Evolutionary conservation across 2,797 vertebrate species (phyloP).

Genomic region (Sardinella longiceps): DNA sequence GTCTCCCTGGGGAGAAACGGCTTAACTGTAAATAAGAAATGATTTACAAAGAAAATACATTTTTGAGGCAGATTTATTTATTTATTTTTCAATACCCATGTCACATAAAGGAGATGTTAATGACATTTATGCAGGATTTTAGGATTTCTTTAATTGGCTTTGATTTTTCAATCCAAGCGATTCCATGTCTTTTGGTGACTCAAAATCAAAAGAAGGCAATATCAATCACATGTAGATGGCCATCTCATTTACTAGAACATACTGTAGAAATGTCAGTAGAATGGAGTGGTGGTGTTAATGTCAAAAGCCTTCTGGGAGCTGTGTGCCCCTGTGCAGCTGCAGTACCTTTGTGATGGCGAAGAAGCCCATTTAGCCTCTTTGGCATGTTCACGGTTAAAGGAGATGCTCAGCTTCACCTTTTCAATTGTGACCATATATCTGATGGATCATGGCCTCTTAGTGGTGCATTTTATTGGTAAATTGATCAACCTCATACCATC

Average conservation of each 20-base stretch:
- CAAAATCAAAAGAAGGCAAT: background rate
- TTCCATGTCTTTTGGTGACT: background rate
- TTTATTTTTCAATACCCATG: too few species aligned
- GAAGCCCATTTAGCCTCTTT: background rate
- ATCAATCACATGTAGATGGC: background rate
- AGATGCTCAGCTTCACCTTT: background rate
- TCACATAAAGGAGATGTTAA: too few species aligned
- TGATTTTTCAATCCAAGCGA: too few species aligned
- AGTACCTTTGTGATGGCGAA: background rate
- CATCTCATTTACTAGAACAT: background rate
- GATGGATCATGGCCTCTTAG: slow-evolving; percentile 4
- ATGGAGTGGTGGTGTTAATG: background rate
- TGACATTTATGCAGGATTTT: too few species aligned
- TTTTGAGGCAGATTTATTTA: too few species aligned
- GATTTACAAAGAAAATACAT: too few species aligned
- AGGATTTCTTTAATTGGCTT: too few species aligned
- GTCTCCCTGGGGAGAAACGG: too few species aligned
- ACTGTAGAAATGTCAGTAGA: background rate
- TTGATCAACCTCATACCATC: slow-evolving; percentile 21
- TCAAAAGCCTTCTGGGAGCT: background rate
- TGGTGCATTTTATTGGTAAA: background rate
- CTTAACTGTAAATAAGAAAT: too few species aligned
- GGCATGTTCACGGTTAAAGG: background rate
- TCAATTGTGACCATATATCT: background rate
- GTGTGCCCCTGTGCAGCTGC: background rate